A percentile compares a stretch with the other conserved stretches of the same genome.
These are phyloP conservation scores for Blastobasis lacticolella DNA, from an alignment of 2,888 invertebrate species.

Conservation along the genomic window DNA sequence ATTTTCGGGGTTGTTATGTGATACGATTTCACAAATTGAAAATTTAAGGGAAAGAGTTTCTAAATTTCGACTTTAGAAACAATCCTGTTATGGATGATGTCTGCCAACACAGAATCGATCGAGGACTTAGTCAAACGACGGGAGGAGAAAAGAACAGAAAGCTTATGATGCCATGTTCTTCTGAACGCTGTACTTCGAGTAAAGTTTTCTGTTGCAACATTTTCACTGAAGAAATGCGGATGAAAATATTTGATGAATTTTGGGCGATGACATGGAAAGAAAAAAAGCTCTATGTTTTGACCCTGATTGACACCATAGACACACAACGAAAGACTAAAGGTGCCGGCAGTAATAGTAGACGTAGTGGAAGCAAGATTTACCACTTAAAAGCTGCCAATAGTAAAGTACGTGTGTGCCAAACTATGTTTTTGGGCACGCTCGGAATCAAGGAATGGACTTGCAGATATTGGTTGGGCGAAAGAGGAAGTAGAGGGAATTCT, in stretches of 20 bases:
- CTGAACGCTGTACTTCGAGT: slow-evolving; percentile 8
- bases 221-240: slow-evolving; percentile 10
- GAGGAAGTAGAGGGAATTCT: slow-evolving; percentile 2
- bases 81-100: too few relatives aligned
- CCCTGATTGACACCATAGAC: slow-evolving; percentile 7
- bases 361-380: slow-evolving; percentile 5
- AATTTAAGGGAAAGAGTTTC: too few relatives aligned
- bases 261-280: slow-evolving; percentile 10
- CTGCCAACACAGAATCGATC: too few relatives aligned
- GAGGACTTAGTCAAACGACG: too few relatives aligned
- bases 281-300: slow-evolving; percentile 8
- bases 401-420: slow-evolving; percentile 6
- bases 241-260: slow-evolving; percentile 11
- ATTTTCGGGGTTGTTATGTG: too few relatives aligned
- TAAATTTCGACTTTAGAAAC: too few relatives aligned
- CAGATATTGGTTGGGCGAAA: slow-evolving; percentile 9
- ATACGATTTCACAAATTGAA: too few relatives aligned
- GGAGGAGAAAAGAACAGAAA: slow-evolving; percentile 5
- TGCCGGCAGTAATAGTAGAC: slow-evolving; percentile 5
- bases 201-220: slow-evolving; percentile 9
- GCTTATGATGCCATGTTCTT: slow-evolving; percentile 6
- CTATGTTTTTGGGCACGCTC: slow-evolving; percentile 4
- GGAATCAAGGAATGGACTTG: slow-evolving; percentile 9
- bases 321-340: slow-evolving; percentile 8
- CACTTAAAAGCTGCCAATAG: slow-evolving; percentile 2